Evolutionary conservation across 2,797 vertebrate genomes (phyloP), one percentile per base, ranked within the genome.

Genomic region (Sebastes diaconus): DNA sequence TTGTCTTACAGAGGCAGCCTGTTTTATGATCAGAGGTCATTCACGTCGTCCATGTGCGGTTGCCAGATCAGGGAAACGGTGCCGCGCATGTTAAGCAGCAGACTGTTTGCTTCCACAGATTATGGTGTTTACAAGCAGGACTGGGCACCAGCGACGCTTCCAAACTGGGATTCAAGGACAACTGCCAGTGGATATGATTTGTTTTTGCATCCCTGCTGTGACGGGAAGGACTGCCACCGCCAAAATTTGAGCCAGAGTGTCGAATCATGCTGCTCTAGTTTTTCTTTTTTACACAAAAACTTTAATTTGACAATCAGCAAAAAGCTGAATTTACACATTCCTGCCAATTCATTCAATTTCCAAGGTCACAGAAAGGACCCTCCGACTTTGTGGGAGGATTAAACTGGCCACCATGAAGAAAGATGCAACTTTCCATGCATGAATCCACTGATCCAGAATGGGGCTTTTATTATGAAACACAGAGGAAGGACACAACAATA

Each of bases 91-190:
- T 76, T 84, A 92, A 90, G 63, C 79, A 84, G 84, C 76, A 68
- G 70, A 73, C 58, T 84, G 83, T 88, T 87, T 88, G 79, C 75
- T 59, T 79, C 76, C 69, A 66, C 67, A 75, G 79, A 89, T 75
- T 58, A 67, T 1, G 57, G 73, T 82, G 79, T 81, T 88, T 64
- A 83, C 25, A 10, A 65, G 69, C 8, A 65, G 80, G 42, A 87
- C 82, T 80, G 84, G 86, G 79, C 85, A 83, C 55, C 74, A 77
- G 72, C 20, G 4, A 76, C 2, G 24, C 29, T 75, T 82, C 77
- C 75, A 84, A 77, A 87, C 85, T 86, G 85, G 81, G 81, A 88
- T 70, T 88, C 71, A 89, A 89, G 85, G 84, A 87, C 80, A 79
- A 68, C 59, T 83, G 85, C 85, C 79, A 76, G 73, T 86, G 70